These are phyloP conservation scores for Dipodomys ordii DNA, from an alignment of 2,113 vertebrate genomes.

Conservation along the genomic window DNA sequence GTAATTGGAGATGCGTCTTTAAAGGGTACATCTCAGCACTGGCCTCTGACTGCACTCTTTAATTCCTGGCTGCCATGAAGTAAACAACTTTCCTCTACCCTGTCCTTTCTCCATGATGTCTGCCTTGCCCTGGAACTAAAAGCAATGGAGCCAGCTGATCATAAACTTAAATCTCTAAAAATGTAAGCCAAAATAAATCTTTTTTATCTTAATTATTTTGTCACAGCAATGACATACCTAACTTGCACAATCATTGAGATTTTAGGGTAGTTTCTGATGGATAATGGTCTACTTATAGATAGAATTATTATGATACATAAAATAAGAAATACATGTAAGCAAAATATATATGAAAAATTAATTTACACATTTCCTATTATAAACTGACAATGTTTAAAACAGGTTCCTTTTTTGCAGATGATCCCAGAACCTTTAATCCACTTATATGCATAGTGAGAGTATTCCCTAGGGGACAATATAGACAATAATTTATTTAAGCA, in stretches of 20 bases:
- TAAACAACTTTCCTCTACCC: background rate
- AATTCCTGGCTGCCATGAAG: background rate
- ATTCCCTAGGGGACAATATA: background rate
- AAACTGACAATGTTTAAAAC: slow-evolving; percentile 34
- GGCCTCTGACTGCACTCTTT: background rate
- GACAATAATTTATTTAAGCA: slow-evolving; percentile 17
- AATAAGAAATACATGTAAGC: background rate
- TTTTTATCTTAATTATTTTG: background rate
- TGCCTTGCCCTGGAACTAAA: too few relatives aligned
- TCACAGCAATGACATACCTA: background rate
- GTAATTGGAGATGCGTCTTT: too few relatives aligned
- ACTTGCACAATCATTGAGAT: background rate
- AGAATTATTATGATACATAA: slow-evolving; percentile 11
- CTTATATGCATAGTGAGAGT: background rate
- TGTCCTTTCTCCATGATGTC: too few relatives aligned
- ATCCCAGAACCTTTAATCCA: background rate
- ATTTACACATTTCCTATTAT: background rate
- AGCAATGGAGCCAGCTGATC: too few relatives aligned
- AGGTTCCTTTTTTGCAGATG: background rate
- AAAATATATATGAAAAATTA: background rate
- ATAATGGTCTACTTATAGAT: background rate
- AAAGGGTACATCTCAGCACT: background rate
- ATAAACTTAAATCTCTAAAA: too few relatives aligned
- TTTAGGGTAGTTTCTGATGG: background rate
- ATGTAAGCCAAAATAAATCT: background rate